Conservation (phyloP, 2,888 invertebrate genomes). For the Heliconius sara region DNA sequence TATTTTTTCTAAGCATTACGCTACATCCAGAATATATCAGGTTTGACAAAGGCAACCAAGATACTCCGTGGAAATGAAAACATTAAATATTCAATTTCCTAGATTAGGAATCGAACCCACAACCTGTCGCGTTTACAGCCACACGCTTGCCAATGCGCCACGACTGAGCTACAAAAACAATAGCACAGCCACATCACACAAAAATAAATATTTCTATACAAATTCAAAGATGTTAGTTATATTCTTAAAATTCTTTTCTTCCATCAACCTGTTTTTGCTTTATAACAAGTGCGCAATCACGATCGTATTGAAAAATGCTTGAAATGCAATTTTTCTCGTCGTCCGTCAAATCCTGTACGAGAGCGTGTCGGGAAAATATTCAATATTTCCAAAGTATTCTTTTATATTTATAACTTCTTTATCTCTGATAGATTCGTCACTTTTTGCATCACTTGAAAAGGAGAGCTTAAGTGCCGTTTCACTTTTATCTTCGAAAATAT, state of each 20-base stretch:
- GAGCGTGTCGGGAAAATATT: conserved; percentile 15
- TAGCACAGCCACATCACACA: neutral
- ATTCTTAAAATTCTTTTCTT: conserved; percentile 5
- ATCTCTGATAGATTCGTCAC: neutral
- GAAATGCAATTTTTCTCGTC: conserved; percentile 25
- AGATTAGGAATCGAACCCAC: too few species aligned
- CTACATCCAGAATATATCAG: too few species aligned
- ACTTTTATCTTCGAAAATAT: conserved; percentile 5
- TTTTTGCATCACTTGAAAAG: neutral
- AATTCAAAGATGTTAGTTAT: neutral
- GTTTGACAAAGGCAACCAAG: too few species aligned
- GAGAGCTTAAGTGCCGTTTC: neutral
- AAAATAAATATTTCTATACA: neutral
- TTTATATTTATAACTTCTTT: neutral
- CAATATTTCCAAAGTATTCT: conserved; percentile 9
- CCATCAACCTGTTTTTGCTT: conserved; percentile 12
- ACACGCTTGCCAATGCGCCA: too few species aligned
- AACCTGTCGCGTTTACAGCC: too few species aligned
- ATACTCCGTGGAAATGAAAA: too few species aligned
- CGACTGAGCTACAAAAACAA: too few species aligned
- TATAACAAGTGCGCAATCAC: conserved; percentile 29
- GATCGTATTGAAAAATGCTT: conserved; percentile 22
- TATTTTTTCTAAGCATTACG: too few species aligned
- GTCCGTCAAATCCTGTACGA: conserved; percentile 19
- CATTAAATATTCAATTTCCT: too few species aligned